phyloP scores from a whole-genome alignment of 2,113 vertebrate genomes.

The Nibea coibor region DNA sequence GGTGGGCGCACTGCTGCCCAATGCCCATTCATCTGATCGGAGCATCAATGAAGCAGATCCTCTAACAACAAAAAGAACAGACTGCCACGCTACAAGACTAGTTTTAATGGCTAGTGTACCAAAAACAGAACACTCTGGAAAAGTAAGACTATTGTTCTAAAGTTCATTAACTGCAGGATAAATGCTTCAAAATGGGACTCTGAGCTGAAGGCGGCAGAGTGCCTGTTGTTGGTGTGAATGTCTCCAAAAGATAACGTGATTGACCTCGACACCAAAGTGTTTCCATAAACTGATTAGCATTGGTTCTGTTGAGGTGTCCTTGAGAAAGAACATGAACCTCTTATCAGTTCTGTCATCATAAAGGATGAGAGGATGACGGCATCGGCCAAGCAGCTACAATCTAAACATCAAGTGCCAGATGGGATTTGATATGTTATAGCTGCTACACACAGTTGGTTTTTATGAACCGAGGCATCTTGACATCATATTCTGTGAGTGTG shows the following conservation, averaged over 20 bases:
- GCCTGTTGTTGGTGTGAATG: not conserved
- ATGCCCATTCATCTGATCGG: conserved; percentile 52
- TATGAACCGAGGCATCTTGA: not conserved
- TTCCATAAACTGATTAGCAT: conserved; percentile 35
- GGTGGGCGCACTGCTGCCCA: conserved; percentile 34
- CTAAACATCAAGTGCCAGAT: conserved; percentile 21
- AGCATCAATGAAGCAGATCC: conserved; percentile 23
- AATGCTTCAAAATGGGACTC: not conserved
- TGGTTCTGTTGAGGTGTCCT: conserved; percentile 13
- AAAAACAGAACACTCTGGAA: not conserved
- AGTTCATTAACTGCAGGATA: not conserved
- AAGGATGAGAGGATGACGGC: conserved; percentile 25
- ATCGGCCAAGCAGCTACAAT: not conserved
- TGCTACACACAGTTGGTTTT: conserved; percentile 12
- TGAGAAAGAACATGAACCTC: not conserved
- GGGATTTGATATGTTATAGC: conserved; percentile 1
- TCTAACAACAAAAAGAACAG: not conserved
- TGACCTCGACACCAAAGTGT: conserved; percentile 24
- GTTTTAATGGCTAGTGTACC: not conserved
- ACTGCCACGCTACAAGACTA: not conserved
- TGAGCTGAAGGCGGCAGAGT: not conserved
- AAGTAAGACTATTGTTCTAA: not conserved
- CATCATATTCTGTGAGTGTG: not conserved
- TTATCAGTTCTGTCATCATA: not conserved
- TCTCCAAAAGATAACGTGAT: conserved; percentile 9